Percentiles rank a stretch among this genome's conserved stretches.
Conservation (phyloP, 2,797 vertebrate species). For the Melanogrammus aeglefinus region DNA sequence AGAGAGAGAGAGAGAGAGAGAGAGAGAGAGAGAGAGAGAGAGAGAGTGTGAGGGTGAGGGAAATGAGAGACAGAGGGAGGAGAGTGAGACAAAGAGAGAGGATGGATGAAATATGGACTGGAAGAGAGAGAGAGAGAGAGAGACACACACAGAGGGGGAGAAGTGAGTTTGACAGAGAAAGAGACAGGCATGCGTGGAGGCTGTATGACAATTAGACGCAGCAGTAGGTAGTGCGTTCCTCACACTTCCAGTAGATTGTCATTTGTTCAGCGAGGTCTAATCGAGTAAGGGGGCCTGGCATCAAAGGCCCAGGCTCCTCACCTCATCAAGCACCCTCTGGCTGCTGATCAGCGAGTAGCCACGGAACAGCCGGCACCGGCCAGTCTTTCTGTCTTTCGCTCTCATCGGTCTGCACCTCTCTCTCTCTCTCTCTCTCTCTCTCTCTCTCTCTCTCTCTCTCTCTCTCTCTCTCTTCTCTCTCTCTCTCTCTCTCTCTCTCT, state of each 20-base stretch:
- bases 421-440: constrained; percentile 4
- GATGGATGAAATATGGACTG: background rate
- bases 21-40: no score
- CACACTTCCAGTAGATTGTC: constrained; percentile 40
- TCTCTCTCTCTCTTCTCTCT: constrained; percentile 3
- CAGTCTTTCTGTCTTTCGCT: background rate
- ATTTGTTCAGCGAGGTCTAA: constrained; percentile 46
- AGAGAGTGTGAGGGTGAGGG: no score
- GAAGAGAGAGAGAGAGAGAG: background rate
- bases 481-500: constrained; percentile 1
- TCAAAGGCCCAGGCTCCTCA: constrained; percentile 35
- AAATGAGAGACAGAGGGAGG: no score
- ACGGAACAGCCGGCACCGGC: background rate
- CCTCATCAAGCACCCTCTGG: constrained; percentile 30
- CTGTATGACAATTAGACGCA: constrained; percentile 32
- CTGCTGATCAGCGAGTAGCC: background rate
- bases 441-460: no score
- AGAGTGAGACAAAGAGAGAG: no score
- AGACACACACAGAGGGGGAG: background rate
- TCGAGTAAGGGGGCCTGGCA: constrained; percentile 26
- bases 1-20: no score
- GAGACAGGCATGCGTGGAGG: constrained; percentile 1
- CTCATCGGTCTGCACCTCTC: constrained; percentile 2
- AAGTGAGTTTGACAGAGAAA: background rate
- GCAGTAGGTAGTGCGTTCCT: constrained; percentile 4